Percentiles rank a stretch among this genome's conserved stretches.
Conservation (phyloP, 2,113 vertebrate genomes). For the Phalacrocorax brasilianus region DNA sequence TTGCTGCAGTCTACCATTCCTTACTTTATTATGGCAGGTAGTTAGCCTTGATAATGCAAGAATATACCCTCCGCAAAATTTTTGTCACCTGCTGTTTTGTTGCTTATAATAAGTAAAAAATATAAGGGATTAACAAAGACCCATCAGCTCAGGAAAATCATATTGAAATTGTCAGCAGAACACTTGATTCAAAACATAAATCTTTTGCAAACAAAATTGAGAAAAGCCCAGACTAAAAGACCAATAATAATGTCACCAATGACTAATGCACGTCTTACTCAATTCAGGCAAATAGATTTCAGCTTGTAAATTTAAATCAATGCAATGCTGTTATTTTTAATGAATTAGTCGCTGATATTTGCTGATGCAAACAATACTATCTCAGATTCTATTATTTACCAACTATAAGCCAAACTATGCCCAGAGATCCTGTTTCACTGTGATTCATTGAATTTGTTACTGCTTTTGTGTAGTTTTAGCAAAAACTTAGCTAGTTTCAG, state of each 20-base stretch:
- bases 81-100: not conserved
- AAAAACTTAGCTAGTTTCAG: not conserved
- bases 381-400: not conserved
- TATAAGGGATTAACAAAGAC: not conserved
- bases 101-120: not conserved
- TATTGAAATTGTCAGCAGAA: not conserved
- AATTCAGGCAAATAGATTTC: not conserved
- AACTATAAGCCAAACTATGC: not conserved
- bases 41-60: not conserved
- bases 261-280: not conserved
- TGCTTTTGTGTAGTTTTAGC: not conserved
- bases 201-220: not conserved
- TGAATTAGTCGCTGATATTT: not conserved
- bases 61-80: not conserved
- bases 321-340: not conserved
- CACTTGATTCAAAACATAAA: not conserved
- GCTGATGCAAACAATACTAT: not conserved
- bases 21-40: not conserved
- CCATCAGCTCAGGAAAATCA: not conserved
- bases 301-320: not conserved
- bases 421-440: not conserved
- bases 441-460: not conserved
- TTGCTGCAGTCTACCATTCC: not conserved
- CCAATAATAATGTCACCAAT: not conserved
- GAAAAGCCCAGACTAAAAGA: not conserved